Evolutionary conservation across 2,888 invertebrate species (phyloP), one percentile per base, ranked within the genome.

Genomic region (Leuctra nigra): DNA sequence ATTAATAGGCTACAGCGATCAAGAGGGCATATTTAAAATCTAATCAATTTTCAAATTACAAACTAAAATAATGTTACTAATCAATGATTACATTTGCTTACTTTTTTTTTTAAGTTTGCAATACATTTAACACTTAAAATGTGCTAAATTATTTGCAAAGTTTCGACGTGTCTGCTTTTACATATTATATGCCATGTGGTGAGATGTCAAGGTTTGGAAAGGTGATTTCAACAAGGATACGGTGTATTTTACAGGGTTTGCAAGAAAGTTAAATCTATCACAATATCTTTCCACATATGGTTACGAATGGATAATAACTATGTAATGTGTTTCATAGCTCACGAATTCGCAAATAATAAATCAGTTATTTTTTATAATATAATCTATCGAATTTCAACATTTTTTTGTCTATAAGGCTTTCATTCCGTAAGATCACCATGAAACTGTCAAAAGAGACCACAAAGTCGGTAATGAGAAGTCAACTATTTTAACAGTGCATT

Each of bases 261-360:
- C 7, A 35, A 33, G 35, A 24, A 54, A 24, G 50, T 16, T 14
- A 24, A 16, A 23, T 56, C 59, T 59, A 59, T 59, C 59, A 59
- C 59, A 59, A 59, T 59, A 53, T 50, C 29, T 52, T 36, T 33
- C 47, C 56, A 53, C 56, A 36, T 53, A 48, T 53, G 53, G 46
- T 24, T 53, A 46, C 44, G 47, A 23, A 48, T 38, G 14, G 29
- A 4, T 52, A 50, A 46, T 22, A 46, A 53, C 38, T 46, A 23
- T 54, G 47, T 48, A 22, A n/a, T n/a, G n/a, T n/a, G n/a, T 47
- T 39, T 53, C 48, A 48, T 20, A 47, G 46, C 41, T 48, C 33
- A 52, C 33, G 52, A 41, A 44, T n/a, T 48, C 53, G 57, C 44
- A 53, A n/a, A n/a, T n/a, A n/a, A n/a, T n/a, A n/a, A n/a, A n/a